These are phyloP conservation scores for Python bivittatus DNA, from an alignment of 2,113 vertebrate genomes.

Conservation along the genomic window DNA sequence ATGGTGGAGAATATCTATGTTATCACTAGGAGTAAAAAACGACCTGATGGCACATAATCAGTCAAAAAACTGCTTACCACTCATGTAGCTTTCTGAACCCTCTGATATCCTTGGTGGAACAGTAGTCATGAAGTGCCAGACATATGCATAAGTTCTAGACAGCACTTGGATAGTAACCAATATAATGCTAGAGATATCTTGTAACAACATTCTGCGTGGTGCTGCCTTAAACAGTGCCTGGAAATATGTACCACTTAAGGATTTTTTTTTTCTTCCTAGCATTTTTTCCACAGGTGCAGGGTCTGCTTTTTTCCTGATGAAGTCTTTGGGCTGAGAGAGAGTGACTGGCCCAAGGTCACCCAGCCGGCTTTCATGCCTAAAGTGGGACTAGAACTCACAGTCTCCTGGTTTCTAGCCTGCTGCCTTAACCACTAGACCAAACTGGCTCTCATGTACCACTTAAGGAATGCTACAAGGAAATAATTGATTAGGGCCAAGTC, in stretches of 20 bases:
- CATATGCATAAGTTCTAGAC: background rate
- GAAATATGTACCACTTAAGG: background rate
- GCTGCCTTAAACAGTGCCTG: background rate
- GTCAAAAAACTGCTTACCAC: background rate
- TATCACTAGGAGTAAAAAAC: background rate
- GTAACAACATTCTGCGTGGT: background rate
- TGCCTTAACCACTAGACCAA: too few species aligned
- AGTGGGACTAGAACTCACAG: too few species aligned
- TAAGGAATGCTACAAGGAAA: background rate
- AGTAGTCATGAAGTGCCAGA: background rate
- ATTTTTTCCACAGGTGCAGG: too few species aligned
- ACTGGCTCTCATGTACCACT: too few species aligned
- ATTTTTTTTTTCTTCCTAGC: too few species aligned
- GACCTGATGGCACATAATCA: background rate
- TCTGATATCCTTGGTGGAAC: background rate
- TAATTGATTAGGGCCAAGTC: background rate
- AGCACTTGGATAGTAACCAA: background rate
- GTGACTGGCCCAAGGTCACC: too few species aligned
- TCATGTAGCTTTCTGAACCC: background rate
- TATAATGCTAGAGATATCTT: background rate
- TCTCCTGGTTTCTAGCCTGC: too few species aligned
- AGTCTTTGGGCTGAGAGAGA: too few species aligned
- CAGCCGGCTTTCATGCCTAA: too few species aligned
- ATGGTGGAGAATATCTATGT: background rate
- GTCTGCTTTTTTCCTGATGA: too few species aligned